Evolutionary conservation across 2,797 vertebrate species (phyloP).

Genomic region (Brachyalestes nurse): DNA sequence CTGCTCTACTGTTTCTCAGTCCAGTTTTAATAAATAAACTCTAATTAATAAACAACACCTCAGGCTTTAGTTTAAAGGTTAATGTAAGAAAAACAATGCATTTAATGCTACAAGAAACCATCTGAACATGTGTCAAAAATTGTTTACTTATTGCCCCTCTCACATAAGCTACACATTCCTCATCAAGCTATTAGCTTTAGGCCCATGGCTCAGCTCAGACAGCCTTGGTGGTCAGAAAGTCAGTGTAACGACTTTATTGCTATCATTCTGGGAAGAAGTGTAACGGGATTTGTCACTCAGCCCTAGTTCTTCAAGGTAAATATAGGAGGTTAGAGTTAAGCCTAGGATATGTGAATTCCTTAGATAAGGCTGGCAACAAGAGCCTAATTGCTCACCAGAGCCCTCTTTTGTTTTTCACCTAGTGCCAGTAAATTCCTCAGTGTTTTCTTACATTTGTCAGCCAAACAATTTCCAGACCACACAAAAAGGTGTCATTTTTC

Average conservation of each 20-base stretch:
- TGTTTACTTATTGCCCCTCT: not conserved
- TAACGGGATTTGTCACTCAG: constrained; percentile 4
- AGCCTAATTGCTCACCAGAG: not conserved
- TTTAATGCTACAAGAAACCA: not conserved
- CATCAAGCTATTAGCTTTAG: not conserved
- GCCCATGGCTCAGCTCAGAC: not conserved
- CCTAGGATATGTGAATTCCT: constrained; percentile 18
- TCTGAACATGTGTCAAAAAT: not conserved
- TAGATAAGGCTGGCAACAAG: not conserved
- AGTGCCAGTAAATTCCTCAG: constrained; percentile 8
- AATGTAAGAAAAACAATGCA: no score
- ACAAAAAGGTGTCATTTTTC: no score
- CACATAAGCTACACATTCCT: not conserved
- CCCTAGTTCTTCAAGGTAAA: not conserved
- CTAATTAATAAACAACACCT: no score
- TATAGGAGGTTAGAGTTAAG: not conserved
- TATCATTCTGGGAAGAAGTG: not conserved
- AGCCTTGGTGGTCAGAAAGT: not conserved
- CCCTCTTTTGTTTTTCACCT: not conserved
- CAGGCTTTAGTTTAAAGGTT: no score
- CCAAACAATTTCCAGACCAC: no score
- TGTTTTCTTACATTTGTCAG: not conserved
- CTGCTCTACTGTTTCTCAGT: no score
- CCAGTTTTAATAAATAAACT: no score
- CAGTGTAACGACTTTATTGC: not conserved